Conservation (phyloP, 2,888 invertebrate genomes). For the Pseudococcus viburni region DNA sequence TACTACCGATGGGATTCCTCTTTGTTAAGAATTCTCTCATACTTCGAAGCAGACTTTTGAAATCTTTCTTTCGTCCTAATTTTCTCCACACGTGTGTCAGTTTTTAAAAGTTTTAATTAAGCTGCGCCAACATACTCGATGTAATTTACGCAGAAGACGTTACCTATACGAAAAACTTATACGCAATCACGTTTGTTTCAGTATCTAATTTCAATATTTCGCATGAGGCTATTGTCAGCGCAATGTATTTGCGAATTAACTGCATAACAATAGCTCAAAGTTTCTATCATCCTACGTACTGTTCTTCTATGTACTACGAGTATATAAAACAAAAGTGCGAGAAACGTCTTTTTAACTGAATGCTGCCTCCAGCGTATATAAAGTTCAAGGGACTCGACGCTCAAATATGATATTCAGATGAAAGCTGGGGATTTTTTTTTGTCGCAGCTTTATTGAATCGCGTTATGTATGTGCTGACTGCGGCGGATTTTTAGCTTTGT, state of each 20-base stretch:
- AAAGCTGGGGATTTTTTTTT: background rate
- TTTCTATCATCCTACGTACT: background rate
- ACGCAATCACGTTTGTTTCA: background rate
- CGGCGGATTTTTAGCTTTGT: slow-evolving; percentile 13
- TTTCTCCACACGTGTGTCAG: background rate
- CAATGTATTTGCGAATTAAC: background rate
- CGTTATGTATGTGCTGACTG: background rate
- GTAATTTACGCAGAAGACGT: background rate
- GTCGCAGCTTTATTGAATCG: background rate
- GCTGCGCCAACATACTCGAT: background rate
- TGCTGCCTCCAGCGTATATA: background rate
- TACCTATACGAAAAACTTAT: background rate
- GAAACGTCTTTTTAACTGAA: background rate
- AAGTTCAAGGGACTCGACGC: slow-evolving; percentile 11
- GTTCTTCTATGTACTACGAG: background rate
- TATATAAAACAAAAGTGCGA: background rate
- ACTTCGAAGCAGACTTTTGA: too few relatives aligned
- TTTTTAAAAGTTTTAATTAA: slow-evolving; percentile 41
- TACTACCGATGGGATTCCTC: too few relatives aligned
- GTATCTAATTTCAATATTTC: background rate
- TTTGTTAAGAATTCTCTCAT: too few relatives aligned
- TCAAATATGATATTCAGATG: slow-evolving; percentile 26
- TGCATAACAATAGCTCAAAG: background rate
- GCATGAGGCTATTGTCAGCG: background rate
- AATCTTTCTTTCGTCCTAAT: too few relatives aligned